phyloP scores from a whole-genome alignment of 2,888 invertebrate species.

The Leptinotarsa peninsularis region DNA sequence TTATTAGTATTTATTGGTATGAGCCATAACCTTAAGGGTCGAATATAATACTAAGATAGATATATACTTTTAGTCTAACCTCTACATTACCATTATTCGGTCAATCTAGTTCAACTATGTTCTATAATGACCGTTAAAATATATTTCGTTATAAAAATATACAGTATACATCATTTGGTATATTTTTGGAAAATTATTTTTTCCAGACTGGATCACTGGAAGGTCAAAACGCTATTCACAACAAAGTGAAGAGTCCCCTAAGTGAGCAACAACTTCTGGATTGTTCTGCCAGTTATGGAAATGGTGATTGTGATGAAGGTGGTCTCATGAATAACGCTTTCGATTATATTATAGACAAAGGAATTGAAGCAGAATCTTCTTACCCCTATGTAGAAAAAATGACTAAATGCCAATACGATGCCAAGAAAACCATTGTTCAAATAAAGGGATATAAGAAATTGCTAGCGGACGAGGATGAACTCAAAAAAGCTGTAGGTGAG shows the following conservation, averaged over 20 bases:
- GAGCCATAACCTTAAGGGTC: too few species aligned
- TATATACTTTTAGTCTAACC: too few species aligned
- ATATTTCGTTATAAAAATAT: too few species aligned
- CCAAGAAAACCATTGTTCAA: background rate
- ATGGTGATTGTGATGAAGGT: slow-evolving; percentile 67
- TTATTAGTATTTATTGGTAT: too few species aligned
- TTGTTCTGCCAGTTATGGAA: slow-evolving; percentile 66
- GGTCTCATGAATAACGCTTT: slow-evolving; percentile 68
- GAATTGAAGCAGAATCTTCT: slow-evolving; percentile 68
- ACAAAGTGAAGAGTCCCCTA: slow-evolving; percentile 66
- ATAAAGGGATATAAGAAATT: slow-evolving; percentile 15
- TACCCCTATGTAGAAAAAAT: slow-evolving; percentile 66
- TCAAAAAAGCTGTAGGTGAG: slow-evolving; percentile 24
- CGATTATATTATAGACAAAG: slow-evolving; percentile 66
- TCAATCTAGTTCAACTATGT: too few species aligned
- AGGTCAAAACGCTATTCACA: slow-evolving; percentile 68
- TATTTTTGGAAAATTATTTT: too few species aligned
- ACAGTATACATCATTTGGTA: too few species aligned
- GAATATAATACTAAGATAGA: too few species aligned
- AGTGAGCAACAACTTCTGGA: slow-evolving; percentile 71
- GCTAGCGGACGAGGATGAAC: background rate
- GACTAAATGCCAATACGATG: slow-evolving; percentile 32
- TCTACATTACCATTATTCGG: too few species aligned
- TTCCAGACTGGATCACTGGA: slow-evolving; percentile 68
- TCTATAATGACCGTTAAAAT: too few species aligned